These are phyloP conservation scores for Cosmia trapezina DNA, from an alignment of 2,888 invertebrate species.

Conservation along the genomic window DNA sequence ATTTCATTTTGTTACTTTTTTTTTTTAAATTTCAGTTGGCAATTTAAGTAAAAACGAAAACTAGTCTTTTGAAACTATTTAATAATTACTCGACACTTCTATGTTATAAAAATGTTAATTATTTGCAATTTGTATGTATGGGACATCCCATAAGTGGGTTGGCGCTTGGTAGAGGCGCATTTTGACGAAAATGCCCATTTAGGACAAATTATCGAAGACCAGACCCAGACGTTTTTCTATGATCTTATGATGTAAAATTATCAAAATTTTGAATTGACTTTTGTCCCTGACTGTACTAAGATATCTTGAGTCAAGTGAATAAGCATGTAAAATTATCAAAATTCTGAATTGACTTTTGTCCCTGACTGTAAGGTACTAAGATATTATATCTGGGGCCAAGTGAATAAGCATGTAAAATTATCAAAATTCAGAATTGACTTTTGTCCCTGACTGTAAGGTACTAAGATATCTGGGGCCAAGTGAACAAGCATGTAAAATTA, in stretches of 20 bases:
- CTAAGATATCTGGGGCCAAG: background rate
- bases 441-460: background rate
- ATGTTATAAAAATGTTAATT: no score
- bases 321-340: conserved; percentile 14
- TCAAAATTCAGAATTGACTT: background rate
- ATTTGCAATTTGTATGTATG: no score
- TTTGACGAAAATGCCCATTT: no score
- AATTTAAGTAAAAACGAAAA: no score
- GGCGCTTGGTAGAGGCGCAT: no score
- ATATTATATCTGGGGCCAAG: conserved; percentile 1
- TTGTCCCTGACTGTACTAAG: background rate
- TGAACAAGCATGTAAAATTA: conserved; percentile 27
- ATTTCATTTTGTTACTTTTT: no score
- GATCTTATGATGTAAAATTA: no score
- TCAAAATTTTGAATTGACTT: background rate
- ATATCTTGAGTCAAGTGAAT: conserved; percentile 17
- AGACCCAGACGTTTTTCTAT: background rate
- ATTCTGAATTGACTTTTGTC: background rate
- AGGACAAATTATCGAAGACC: background rate
- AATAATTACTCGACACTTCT: no score
- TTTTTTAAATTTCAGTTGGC: no score
- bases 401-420: conserved; percentile 29
- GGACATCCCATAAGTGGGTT: no score
- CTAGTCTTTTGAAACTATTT: no score
- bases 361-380: background rate